Evolutionary conservation across 1,140 invertebrate species (phyloP).

Genomic region (Ericerus pela): DNA sequence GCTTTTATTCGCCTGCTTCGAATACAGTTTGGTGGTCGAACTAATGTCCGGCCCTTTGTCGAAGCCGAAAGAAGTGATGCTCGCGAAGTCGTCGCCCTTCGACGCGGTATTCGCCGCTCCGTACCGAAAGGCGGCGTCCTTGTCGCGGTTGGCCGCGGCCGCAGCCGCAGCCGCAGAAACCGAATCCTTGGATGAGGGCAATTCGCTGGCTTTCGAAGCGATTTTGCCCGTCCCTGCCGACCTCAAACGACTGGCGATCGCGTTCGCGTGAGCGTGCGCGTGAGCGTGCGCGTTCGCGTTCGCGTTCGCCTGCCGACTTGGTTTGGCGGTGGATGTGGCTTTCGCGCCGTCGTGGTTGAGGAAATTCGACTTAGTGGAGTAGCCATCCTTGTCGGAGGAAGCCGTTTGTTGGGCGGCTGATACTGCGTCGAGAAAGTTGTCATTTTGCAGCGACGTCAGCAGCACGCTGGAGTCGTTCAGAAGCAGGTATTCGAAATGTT

Average conservation of each 20-base stretch:
- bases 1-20: neutral
- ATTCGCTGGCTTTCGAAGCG: neutral
- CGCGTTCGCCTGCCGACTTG: neutral
- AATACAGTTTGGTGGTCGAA: neutral
- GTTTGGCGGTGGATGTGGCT: neutral
- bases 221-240: neutral
- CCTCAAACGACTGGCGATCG: neutral
- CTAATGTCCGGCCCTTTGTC: neutral
- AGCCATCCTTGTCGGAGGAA: neutral
- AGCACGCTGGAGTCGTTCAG: neutral
- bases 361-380: neutral
- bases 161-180: neutral
- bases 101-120: neutral
- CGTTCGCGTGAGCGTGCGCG: neutral
- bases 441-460: conserved; percentile 1
- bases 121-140: neutral
- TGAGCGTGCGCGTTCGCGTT: neutral
- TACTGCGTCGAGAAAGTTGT: neutral
- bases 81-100: neutral
- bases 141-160: neutral
- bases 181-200: neutral
- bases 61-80: neutral
- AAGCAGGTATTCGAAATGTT: neutral
- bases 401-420: neutral
- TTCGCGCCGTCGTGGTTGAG: neutral